Evolutionary conservation across 1,140 invertebrate species (phyloP).

Genomic region (Notospermus geniculatus): DNA sequence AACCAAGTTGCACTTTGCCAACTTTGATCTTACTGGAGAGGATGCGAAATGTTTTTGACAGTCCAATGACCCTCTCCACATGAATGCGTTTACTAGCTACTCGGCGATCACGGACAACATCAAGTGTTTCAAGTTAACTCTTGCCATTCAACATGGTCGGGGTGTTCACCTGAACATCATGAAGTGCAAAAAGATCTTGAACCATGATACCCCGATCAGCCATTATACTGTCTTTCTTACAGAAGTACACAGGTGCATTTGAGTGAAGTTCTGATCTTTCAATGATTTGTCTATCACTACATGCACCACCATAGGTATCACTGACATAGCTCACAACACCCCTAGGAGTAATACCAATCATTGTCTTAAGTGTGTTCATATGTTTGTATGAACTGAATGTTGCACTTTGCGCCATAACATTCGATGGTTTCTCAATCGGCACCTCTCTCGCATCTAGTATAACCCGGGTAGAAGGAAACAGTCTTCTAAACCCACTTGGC

Average conservation of each 20-base stretch:
- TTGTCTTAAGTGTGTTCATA: conserved; percentile 25
- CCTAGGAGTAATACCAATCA: conserved; percentile 25
- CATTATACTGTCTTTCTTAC: conserved; percentile 27
- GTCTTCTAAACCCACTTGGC: conserved; percentile 25
- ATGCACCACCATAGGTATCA: conserved; percentile 24
- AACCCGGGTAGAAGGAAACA: conserved; percentile 27
- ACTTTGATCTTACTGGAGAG: conserved; percentile 12
- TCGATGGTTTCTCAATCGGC: conserved; percentile 25
- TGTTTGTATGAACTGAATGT: no score
- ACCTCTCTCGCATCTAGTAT: conserved; percentile 30
- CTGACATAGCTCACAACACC: conserved; percentile 19
- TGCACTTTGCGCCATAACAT: no score
- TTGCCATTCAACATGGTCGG: conserved; percentile 28
- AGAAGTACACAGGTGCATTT: background rate
- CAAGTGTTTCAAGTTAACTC: conserved; percentile 20
- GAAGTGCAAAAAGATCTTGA: conserved; percentile 25
- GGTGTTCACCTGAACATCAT: no score
- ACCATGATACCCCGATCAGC: conserved; percentile 28
- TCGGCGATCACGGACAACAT: conserved; percentile 20
- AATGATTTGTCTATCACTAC: conserved; percentile 26
- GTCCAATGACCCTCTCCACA: conserved; percentile 25
- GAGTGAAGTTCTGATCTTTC: conserved; percentile 18
- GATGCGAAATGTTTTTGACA: conserved; percentile 24
- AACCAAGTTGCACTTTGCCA: conserved; percentile 14
- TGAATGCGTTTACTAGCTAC: conserved; percentile 24